Evolutionary conservation across 2,888 invertebrate species (phyloP).

Genomic region (Synergus gifuensis): DNA sequence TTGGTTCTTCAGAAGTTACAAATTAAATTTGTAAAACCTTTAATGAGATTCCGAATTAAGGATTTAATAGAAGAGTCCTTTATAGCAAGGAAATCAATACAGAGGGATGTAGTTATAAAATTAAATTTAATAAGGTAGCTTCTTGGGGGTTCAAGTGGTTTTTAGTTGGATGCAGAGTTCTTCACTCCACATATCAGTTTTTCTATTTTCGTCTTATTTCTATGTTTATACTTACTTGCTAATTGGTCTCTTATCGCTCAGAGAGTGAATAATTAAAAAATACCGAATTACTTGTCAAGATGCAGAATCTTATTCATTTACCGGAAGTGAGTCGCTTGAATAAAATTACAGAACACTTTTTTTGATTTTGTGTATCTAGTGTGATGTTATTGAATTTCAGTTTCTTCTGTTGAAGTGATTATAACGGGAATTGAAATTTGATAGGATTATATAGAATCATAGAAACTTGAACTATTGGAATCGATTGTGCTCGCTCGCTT

Average conservation of each 20-base stretch:
- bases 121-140: too few relatives aligned
- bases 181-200: too few relatives aligned
- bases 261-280: neutral
- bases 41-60: too few relatives aligned
- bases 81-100: too few relatives aligned
- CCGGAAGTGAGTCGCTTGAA: neutral
- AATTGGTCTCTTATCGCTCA: neutral
- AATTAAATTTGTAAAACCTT: too few relatives aligned
- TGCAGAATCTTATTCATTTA: neutral
- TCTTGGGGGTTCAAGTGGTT: too few relatives aligned
- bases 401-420: conserved; percentile 22
- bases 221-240: neutral
- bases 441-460: conserved; percentile 24
- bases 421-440: conserved; percentile 33
- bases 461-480: conserved; percentile 37
- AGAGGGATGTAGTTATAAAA: too few relatives aligned
- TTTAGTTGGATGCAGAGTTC: too few relatives aligned
- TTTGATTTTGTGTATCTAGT: neutral
- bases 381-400: conserved; percentile 23
- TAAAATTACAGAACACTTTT: conserved; percentile 6
- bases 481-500: conserved; percentile 26
- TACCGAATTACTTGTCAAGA: conserved; percentile 7
- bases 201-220: neutral
- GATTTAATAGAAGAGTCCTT: too few relatives aligned
- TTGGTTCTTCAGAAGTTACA: too few relatives aligned